Percentiles rank a stretch among this genome's conserved stretches.
These are phyloP conservation scores for Redunca redunca DNA, from an alignment of 2,113 vertebrate species.

Conservation along the genomic window DNA sequence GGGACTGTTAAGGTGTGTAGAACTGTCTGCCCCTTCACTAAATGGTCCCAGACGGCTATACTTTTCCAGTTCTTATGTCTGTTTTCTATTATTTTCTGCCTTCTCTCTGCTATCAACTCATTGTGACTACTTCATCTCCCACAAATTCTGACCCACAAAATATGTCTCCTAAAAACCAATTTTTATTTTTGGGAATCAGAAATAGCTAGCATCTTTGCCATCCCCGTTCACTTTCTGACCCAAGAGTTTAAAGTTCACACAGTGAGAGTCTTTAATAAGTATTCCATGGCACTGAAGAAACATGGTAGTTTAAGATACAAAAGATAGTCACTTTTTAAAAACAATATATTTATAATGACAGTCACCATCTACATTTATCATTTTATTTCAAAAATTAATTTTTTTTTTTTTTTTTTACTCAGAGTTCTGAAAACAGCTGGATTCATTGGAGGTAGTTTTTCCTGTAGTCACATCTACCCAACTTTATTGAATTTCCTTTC, in stretches of 20 bases:
- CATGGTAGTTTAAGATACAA: not conserved
- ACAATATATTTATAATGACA: not conserved
- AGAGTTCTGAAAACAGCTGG: not conserved
- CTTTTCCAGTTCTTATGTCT: not conserved
- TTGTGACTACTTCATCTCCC: slow-evolving; percentile 41
- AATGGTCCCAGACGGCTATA: slow-evolving; percentile 33
- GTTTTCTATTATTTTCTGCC: slow-evolving; percentile 56
- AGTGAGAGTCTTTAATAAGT: not conserved
- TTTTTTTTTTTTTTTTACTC: not conserved
- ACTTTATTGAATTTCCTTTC: slow-evolving; percentile 82
- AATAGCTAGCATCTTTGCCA: slow-evolving; percentile 12
- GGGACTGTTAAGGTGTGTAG: slow-evolving; percentile 30
- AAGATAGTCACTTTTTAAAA: not conserved
- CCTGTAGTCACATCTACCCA: slow-evolving; percentile 66
- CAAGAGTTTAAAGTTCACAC: not conserved
- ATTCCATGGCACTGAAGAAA: not conserved
- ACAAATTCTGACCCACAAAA: slow-evolving; percentile 34
- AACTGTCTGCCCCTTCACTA: slow-evolving; percentile 40
- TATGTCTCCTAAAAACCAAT: slow-evolving; percentile 43
- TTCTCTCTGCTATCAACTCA: slow-evolving; percentile 33
- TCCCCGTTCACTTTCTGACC: not conserved
- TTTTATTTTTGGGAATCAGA: slow-evolving; percentile 50
- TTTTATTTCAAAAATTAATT: slow-evolving; percentile 51
- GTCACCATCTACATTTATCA: not conserved
- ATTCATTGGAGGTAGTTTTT: slow-evolving; percentile 14